These are phyloP conservation scores for Toxotes jaculatrix DNA, from an alignment of 2,113 vertebrate genomes.

Conservation along the genomic window DNA sequence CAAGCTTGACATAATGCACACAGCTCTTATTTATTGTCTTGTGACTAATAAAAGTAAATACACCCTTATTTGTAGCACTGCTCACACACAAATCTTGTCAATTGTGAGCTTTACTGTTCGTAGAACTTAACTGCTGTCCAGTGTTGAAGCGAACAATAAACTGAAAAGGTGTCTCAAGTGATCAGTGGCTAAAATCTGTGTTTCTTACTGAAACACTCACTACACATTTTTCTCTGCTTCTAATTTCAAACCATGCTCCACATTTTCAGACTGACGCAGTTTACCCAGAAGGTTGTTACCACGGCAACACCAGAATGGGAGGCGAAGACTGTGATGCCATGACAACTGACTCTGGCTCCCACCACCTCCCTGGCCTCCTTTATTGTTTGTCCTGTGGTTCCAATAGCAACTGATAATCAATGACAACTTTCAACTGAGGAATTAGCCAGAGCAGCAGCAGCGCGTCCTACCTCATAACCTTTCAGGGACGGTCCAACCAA, in stretches of 20 bases:
- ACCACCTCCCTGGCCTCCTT: conserved; percentile 53
- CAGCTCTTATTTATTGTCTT: not conserved
- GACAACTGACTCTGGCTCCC: conserved; percentile 71
- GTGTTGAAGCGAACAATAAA: not conserved
- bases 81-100: not conserved
- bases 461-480: conserved; percentile 93
- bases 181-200: not conserved
- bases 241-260: conserved; percentile 82
- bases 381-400: conserved; percentile 33
- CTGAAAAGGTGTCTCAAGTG: not conserved
- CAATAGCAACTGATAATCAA: conserved; percentile 39
- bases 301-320: conserved; percentile 76
- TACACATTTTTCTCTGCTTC: conserved; percentile 66
- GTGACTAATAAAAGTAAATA: not conserved
- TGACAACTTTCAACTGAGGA: conserved; percentile 4
- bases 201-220: not conserved
- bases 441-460: not conserved
- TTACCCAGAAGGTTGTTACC: conserved; percentile 83
- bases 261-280: conserved; percentile 77
- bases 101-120: not conserved
- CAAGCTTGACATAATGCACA: not conserved
- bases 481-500: conserved; percentile 97
- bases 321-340: conserved; percentile 77
- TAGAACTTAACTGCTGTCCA: not conserved
- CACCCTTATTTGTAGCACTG: not conserved